These are phyloP conservation scores for Drosophila nigritarsus DNA, from an alignment of 2,888 invertebrate genomes.

Conservation along the genomic window DNA sequence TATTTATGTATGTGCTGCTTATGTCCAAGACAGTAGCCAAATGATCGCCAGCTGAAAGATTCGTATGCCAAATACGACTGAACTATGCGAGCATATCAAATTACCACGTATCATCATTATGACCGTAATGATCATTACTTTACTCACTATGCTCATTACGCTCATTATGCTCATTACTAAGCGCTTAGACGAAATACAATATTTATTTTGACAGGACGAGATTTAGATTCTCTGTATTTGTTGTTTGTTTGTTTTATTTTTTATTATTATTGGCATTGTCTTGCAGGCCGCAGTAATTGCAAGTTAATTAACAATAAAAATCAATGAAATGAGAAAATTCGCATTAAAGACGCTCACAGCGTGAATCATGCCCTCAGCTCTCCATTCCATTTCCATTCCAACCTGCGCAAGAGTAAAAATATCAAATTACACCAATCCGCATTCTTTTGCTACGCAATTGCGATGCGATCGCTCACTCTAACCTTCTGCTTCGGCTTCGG, in stretches of 20 bases:
- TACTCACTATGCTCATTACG: not conserved
- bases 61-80: slow-evolving; percentile 22
- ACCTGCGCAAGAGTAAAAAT: slow-evolving; percentile 62
- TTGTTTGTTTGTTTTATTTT: not conserved
- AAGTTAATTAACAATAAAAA: slow-evolving; percentile 76
- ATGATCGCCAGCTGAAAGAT: slow-evolving; percentile 36
- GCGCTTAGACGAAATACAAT: slow-evolving; percentile 69
- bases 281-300: slow-evolving; percentile 54
- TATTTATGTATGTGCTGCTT: not conserved
- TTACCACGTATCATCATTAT: slow-evolving; percentile 34
- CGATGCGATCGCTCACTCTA: slow-evolving; percentile 30
- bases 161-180: slow-evolving; percentile 16
- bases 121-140: slow-evolving; percentile 9
- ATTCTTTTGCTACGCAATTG: slow-evolving; percentile 65
- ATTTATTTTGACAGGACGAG: slow-evolving; percentile 79
- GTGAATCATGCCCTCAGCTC: slow-evolving; percentile 57
- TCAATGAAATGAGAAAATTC: slow-evolving; percentile 50
- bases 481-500: not conserved
- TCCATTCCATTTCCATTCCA: slow-evolving; percentile 13
- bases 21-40: slow-evolving; percentile 35
- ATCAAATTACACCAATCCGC: slow-evolving; percentile 59
- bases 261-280: slow-evolving; percentile 46
- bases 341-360: slow-evolving; percentile 53
- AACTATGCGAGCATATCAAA: slow-evolving; percentile 51
- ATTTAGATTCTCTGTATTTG: slow-evolving; percentile 11